Evolutionary conservation across 2,797 vertebrate species (phyloP), one percentile per base, ranked within the genome.

Genomic region (Cheracebus regulus): DNA sequence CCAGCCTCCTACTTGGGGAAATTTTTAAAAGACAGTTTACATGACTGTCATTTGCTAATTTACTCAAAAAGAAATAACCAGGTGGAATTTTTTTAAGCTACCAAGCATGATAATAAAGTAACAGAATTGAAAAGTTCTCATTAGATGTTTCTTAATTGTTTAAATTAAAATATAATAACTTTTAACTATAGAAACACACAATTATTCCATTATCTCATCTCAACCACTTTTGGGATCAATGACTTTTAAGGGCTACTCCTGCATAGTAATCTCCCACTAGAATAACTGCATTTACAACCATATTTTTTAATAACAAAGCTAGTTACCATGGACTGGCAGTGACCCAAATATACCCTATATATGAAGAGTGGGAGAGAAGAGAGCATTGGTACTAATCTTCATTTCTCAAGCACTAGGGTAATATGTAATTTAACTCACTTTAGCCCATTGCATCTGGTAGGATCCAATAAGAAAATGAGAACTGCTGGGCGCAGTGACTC

Each of bases 1-100:
- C 39, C 61, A 96, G 44, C 7, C 41, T 90, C 44, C 52, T 30
- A 78, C 13, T 41, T 83, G 82, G 58, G 48, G 39, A 92, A 92
- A 92, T 73, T 58, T 92, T 88, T 57, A n/a, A 85, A 95, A 89
- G 67, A 39, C 55, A 94, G 87, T 64, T 83, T 55, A 95, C n/a
- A 48, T 44, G 33, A 93, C 30, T 80, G 78, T 70, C 76, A 92
- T 61, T 79, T 92, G 55, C 41, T 80, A 96, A 94, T 79, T 96
- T 95, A 89, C 67, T 95, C 15, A 88, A 95, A 92, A 96, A 79
- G 50, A 93, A 96, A 83, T 48, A n/a, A 92, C 30, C 73, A 86
- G 4, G 24, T 87, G 17, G 48, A 90, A 92, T 67, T 46, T 86
- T 94, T 88, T 1, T 92, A 82, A 96, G 81, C n/a, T 57, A 80